Base-by-base conservation (phyloP, 2,888 invertebrate species). In the Lottia gigantea region DNA sequence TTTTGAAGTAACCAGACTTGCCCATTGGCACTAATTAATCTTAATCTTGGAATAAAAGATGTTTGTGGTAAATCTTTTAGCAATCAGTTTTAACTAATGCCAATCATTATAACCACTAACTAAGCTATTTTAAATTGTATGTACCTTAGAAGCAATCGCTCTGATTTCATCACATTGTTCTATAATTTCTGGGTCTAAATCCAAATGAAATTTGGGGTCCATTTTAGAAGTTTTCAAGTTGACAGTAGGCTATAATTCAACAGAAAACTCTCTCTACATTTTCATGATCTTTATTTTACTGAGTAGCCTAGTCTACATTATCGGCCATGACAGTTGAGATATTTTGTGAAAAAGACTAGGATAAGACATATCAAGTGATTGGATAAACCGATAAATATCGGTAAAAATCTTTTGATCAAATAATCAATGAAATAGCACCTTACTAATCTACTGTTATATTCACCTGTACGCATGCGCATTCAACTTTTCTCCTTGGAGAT, bases 111-210 rank as follows among this genome's bases (percentile, higher is more conserved):
- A 31, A 31, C 31, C 11, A 40, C 11, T 40, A 40, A 31, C 6
- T 31, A 31, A 31, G 7, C 40, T 40, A 40, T 11, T 40, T 40
- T 40, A 40, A 40, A 40, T 40, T 8, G 8, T 6, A 19, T 26
- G 64, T 66, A 80, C 82, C 76, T 80, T 81, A 62, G 78, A 78
- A 8, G 79, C 77, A 31, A 79, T 78, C 19, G 73, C 67, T 67
- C 74, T 72, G 64, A 78, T 74, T 74, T 81, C 73, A 31, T 81
- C 75, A 72, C 74, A 75, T 61, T 79, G 74, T 69, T 78, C 73
- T 25, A 74, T 55, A 25, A 76, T 62, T 16, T 68, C 67, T 25
- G 71, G 70, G 11, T 73, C 72, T 19, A 55, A n/a, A 23, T 49
- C 31, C 31, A 69, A 12, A 23, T 55, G 55, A 55, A 55, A 55